phyloP scores from a whole-genome alignment of 1,140 invertebrate genomes.

The Leptinotarsa lineolata region DNA sequence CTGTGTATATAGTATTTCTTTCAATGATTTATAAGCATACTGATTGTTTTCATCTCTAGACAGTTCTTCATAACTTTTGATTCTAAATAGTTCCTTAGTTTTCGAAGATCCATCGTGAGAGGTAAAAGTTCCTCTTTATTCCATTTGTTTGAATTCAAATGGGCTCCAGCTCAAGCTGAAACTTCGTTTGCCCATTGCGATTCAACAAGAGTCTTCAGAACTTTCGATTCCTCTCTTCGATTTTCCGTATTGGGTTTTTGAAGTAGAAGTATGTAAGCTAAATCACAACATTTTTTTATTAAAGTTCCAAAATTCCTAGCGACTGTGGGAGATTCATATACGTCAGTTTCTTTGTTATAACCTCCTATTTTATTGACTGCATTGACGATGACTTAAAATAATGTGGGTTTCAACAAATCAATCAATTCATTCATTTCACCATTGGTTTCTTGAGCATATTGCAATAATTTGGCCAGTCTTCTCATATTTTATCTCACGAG shows the following conservation, averaged over 20 bases:
- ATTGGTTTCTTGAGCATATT: constrained; percentile 7
- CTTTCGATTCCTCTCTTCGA: constrained; percentile 24
- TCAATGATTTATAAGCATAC: constrained; percentile 37
- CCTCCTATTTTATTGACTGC: not conserved
- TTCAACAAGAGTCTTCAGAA: constrained; percentile 43
- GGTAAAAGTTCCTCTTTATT: constrained; percentile 44
- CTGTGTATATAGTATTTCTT: constrained; percentile 44
- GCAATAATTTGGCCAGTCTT: constrained; percentile 12
- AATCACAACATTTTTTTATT: not conserved
- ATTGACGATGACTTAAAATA: not conserved
- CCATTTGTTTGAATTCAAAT: constrained; percentile 40
- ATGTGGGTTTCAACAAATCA: not conserved
- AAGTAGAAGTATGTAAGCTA: not conserved
- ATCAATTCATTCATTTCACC: constrained; percentile 1
- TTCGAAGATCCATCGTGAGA: constrained; percentile 33
- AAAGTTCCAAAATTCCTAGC: not conserved
- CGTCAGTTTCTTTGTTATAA: not conserved
- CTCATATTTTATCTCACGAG: constrained; percentile 21
- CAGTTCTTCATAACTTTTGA: constrained; percentile 24
- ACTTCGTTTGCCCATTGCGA: constrained; percentile 51
- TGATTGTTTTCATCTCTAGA: constrained; percentile 24
- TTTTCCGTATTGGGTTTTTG: not conserved
- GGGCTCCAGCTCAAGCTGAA: constrained; percentile 41
- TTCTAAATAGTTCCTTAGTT: constrained; percentile 24
- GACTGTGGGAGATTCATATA: constrained; percentile 6